Evolutionary conservation across 2,113 vertebrate species (phyloP), one percentile per base, ranked within the genome.

Genomic region (Pyrgilauda ruficollis): DNA sequence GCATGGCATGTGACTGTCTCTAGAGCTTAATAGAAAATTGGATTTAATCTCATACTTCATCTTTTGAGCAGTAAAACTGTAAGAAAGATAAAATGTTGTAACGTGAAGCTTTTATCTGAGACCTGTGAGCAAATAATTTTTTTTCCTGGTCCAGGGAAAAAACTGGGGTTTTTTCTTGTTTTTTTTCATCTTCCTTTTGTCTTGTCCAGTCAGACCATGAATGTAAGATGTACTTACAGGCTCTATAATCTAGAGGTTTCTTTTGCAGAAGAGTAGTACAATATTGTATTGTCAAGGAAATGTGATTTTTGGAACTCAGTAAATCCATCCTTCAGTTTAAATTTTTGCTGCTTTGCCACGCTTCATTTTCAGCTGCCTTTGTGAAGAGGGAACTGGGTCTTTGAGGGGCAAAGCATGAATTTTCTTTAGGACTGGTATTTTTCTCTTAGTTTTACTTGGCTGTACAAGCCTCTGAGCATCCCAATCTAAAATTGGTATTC

Each of bases 1-100:
- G 61, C 49, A 4, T 90, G 83, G 76, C 70, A 59, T 33, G 47
- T 81, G 52, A 21, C 85, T 83, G 28, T 93, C 94, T 96, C 84
- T 86, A 46, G 91, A 93, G 91, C 20, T 89, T 93, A 90, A 84
- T 61, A 73, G 87, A 73, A 94, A 94, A 66, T 61, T 80, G 63
- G 44, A 76, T 94, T 96, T 96, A 94, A 94, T 93, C 88, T 75
- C 46, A 37, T 39, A 86, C 76, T 94, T 94, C 69, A 77, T 77
- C 76, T 84, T 93, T 58, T 52, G 72, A 84, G 77, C 44, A 46
- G 52, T 96, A 92, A 95, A 96, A 92, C 56, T 81, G 76, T 89
- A 90, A 88, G 43, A 67, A 35, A 78, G 93, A 80, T 95, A 89
- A 94, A 92, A 67, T 92, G 61, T 67, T 91, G 61, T 82, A 87